Conservation (phyloP, 2,113 vertebrate species). For the Psophia crepitans region DNA sequence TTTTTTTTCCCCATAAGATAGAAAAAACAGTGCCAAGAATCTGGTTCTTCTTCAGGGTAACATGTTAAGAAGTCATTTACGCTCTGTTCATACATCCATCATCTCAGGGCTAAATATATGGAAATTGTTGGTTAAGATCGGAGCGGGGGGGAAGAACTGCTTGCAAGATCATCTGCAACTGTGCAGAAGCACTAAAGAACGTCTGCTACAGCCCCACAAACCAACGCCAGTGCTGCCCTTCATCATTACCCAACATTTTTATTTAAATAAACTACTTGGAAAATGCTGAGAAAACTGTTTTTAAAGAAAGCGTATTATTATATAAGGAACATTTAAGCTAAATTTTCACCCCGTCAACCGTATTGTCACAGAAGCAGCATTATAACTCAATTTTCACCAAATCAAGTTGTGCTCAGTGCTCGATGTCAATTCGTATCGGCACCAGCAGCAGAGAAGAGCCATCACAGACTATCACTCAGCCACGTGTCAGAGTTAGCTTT, state of each 20-base stretch:
- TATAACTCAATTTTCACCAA: neutral
- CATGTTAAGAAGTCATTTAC: fast-evolving
- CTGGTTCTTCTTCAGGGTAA: neutral
- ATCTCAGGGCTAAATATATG: neutral
- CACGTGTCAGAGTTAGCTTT: neutral
- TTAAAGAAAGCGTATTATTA: too few species aligned
- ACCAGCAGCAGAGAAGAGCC: neutral
- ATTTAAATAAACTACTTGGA: neutral
- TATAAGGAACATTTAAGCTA: neutral
- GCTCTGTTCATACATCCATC: neutral
- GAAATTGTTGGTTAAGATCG: neutral
- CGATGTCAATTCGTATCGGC: neutral
- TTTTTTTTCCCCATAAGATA: neutral
- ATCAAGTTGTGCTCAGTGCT: neutral
- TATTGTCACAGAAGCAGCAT: neutral
- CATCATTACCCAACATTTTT: fast-evolving
- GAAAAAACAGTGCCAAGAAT: neutral
- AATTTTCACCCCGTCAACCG: neutral
- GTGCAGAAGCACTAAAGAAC: neutral
- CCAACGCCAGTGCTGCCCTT: neutral
- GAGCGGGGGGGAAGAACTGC: neutral
- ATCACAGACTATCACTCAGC: neutral
- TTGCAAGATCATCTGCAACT: neutral
- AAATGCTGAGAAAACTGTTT: too few species aligned
- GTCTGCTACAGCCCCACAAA: neutral